These are phyloP conservation scores for Drosophila nannoptera DNA, from an alignment of 1,140 invertebrate genomes.

Conservation along the genomic window DNA sequence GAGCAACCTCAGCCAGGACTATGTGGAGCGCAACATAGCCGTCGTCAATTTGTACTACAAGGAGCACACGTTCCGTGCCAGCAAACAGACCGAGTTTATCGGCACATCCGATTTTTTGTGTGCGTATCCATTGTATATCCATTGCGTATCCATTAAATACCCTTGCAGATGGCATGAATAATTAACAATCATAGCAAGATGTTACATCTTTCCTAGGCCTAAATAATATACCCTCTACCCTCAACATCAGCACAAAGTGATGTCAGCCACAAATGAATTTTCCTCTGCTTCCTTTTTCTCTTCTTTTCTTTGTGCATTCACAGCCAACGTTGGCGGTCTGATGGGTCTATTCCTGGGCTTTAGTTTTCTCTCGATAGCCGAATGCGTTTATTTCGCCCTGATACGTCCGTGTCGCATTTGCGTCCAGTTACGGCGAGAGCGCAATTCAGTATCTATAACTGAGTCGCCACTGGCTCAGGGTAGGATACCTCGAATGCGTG, in stretches of 20 bases:
- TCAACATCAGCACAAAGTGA: background rate
- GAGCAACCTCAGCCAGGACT: slow-evolving; percentile 83
- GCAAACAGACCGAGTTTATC: slow-evolving; percentile 86
- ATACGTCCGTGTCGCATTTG: slow-evolving; percentile 81
- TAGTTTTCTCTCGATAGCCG: slow-evolving; percentile 87
- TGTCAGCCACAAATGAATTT: background rate
- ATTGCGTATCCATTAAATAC: background rate
- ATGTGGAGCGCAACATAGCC: slow-evolving; percentile 86
- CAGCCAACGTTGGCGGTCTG: slow-evolving; percentile 88
- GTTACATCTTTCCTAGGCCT: too few species aligned
- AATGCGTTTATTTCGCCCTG: slow-evolving; percentile 85
- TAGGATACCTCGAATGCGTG: too few species aligned
- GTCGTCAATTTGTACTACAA: slow-evolving; percentile 86
- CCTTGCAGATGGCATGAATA: background rate
- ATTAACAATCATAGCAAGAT: background rate
- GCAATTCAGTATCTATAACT: background rate
- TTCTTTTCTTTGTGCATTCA: slow-evolving; percentile 2
- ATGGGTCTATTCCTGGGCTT: slow-evolving; percentile 90
- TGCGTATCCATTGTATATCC: slow-evolving; percentile 79
- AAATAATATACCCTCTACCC: too few species aligned
- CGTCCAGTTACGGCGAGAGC: slow-evolving; percentile 42
- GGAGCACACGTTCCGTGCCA: slow-evolving; percentile 84
- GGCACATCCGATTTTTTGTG: slow-evolving; percentile 88
- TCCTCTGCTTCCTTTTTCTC: background rate
- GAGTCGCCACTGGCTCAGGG: too few species aligned